phyloP scores from a whole-genome alignment of 2,113 vertebrate species.

The Falco punctatus region DNA sequence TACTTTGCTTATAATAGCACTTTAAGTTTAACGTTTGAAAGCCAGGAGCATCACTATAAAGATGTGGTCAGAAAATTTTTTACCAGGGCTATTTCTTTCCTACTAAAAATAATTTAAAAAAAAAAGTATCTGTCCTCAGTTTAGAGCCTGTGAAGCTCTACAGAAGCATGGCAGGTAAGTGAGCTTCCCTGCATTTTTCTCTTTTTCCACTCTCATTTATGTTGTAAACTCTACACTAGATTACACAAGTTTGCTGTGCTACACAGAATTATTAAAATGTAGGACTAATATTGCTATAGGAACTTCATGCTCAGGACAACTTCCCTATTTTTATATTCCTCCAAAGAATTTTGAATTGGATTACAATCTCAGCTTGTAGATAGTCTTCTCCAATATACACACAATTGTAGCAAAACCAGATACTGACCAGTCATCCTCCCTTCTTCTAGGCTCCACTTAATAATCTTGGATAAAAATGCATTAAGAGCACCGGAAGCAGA shows the following conservation, averaged over 20 bases:
- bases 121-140: neutral
- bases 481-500: neutral
- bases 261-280: neutral
- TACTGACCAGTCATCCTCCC: neutral
- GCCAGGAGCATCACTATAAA: neutral
- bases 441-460: neutral
- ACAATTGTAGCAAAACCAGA: neutral
- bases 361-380: neutral
- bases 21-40: constrained; percentile 65
- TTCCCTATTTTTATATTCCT: neutral
- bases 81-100: neutral
- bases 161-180: neutral
- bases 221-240: neutral
- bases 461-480: neutral
- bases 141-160: neutral
- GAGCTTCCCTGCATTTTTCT: neutral
- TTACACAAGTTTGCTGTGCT: neutral
- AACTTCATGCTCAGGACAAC: neutral
- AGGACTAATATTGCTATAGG: neutral
- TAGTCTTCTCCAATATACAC: neutral
- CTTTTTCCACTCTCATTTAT: neutral
- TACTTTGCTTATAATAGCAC: constrained; percentile 31
- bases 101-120: neutral
- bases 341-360: neutral
- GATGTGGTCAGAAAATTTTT: neutral